Conservation (phyloP, 2,797 vertebrate genomes). For the Crocodylus rhombifer region DNA sequence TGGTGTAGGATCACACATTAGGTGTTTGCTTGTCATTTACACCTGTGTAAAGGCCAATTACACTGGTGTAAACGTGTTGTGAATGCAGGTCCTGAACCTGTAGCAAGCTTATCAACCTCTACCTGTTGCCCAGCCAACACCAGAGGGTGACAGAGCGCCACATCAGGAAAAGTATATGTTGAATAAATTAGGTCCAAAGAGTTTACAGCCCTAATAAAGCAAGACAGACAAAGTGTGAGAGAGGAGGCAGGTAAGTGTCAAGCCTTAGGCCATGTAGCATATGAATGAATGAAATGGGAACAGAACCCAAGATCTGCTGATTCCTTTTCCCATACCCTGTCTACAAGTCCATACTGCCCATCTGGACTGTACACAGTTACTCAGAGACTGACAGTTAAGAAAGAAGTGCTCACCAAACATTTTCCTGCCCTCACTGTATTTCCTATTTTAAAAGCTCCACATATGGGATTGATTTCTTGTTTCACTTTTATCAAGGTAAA, state of each 20-base stretch:
- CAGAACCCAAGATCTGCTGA: not conserved
- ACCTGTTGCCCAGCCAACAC: not conserved
- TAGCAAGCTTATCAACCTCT: not conserved
- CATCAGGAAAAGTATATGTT: too few relatives aligned
- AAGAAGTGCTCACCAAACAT: not conserved
- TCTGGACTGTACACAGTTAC: not conserved
- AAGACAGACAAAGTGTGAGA: not conserved
- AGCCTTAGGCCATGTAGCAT: not conserved
- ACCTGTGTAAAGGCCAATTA: too few relatives aligned
- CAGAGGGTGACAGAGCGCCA: not conserved
- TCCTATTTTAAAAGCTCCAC: constrained; percentile 14
- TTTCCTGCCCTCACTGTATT: constrained; percentile 3
- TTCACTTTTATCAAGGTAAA: constrained; percentile 18
- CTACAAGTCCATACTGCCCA: not conserved
- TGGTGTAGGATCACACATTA: too few relatives aligned
- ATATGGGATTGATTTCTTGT: not conserved
- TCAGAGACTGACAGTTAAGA: not conserved
- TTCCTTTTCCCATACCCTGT: not conserved
- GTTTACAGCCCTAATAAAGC: not conserved
- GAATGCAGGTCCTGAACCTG: not conserved
- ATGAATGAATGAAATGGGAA: not conserved
- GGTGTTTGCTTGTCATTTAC: too few relatives aligned
- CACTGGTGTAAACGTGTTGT: not conserved
- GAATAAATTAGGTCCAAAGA: not conserved
- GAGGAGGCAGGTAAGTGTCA: not conserved